Evolutionary conservation across 1,140 invertebrate species (phyloP), one percentile per base, ranked within the genome.

Genomic region (Megalonaias nervosa): DNA sequence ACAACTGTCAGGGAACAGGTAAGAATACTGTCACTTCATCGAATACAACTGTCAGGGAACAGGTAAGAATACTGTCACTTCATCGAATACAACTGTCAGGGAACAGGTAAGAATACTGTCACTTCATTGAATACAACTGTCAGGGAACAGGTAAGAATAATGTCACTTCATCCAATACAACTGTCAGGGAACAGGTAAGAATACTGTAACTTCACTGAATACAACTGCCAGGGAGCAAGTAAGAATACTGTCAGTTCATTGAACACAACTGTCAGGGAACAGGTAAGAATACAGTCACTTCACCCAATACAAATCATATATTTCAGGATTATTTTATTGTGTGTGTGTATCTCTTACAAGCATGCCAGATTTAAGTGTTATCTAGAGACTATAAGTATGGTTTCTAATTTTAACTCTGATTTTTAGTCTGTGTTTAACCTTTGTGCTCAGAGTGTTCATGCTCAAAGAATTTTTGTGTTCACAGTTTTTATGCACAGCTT

Each of bases 11-110:
- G 98, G 74, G 95, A 99, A 90, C 96, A 98, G 90, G 94, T 94
- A 87, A 80, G 83, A 69, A 55, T 21, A 16, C n/a, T 31, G 2
- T 12, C 61, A 55, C 56, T 60, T 64, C 23, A 26, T 14, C 13
- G 26, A 98, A 98, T 86, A 94, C 94, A 0, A 94, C 97, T 80
- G 96, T 99, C 1, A 91, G 98, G 74, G 95, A 99, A 90, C 96
- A 98, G 90, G 94, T 94, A 87, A 80, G 83, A 71, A 55, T 19
- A 16, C n/a, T 31, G 95, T 12, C 61, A 55, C 56, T 60, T 64
- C 23, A 26, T 14, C 13, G 26, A 98, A 98, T 86, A 94, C 94
- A 0, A 94, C 97, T 80, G 96, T 99, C 1, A 91, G 98, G 74
- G 95, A 99, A 90, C 96, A 98, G 90, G 94, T 94, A 87, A 80